Base-by-base conservation (phyloP, 1,140 invertebrate species). In the Bactericera cockerelli region DNA sequence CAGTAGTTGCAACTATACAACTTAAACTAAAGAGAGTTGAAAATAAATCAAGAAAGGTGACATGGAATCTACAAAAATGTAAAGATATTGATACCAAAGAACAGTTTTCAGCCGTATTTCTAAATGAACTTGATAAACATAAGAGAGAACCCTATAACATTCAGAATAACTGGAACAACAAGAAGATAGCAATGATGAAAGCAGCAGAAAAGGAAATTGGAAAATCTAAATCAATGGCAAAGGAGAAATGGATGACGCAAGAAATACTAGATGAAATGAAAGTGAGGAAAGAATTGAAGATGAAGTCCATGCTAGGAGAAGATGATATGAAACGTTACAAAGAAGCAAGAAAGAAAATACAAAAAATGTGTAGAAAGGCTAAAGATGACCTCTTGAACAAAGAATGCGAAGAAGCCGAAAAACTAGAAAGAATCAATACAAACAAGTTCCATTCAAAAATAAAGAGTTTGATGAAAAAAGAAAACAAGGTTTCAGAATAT, bases 301-400 rank as follows among this genome's bases (percentile, higher is more conserved):
- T 16, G 55, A 26, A 56, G 24, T 31, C 36, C 19, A 56, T n/a
- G 36, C 28, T 55, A 56, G 25, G 59, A 58, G 36, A 38, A 55
- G 16, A 55, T 54, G 21, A 24, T 28, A 53, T 36, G 21, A 25
- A 28, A 66, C 65, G n/a, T n/a, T n/a, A n/a, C n/a, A n/a, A n/a
- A n/a, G n/a, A n/a, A n/a, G n/a, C n/a, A n/a, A n/a, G n/a, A n/a
- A n/a, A n/a, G n/a, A n/a, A n/a, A n/a, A n/a, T n/a, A n/a, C n/a
- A n/a, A n/a, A n/a, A 55, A 36, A n/a, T n/a, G n/a, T n/a, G n/a
- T n/a, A n/a, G n/a, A n/a, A n/a, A n/a, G n/a, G n/a, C n/a, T n/a
- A n/a, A n/a, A n/a, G n/a, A n/a, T n/a, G n/a, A n/a, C n/a, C n/a
- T n/a, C n/a, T n/a, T n/a, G n/a, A n/a, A n/a, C n/a, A n/a, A n/a